Conservation (phyloP, 2,797 vertebrate species). For the Tragelaphus oryx region DNA sequence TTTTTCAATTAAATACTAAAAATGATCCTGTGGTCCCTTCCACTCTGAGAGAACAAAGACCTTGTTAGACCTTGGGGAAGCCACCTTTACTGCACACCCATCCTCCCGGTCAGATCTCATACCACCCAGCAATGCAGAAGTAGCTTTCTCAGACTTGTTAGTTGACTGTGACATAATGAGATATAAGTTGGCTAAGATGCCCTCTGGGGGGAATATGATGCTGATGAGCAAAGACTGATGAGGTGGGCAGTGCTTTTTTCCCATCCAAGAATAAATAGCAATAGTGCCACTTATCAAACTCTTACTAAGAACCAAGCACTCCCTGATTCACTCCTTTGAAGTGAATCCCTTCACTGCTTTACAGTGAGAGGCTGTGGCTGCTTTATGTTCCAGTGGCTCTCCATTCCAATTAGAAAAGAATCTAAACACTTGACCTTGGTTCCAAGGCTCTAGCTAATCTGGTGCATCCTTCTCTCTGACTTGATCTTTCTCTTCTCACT, state of each 20-base stretch:
- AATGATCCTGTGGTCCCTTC: not conserved
- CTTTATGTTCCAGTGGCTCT: not conserved
- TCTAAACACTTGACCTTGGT: not conserved
- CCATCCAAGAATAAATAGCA: not conserved
- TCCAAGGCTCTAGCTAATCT: not conserved
- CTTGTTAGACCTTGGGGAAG: not conserved
- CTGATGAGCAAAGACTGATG: not conserved
- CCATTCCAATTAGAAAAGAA: not conserved
- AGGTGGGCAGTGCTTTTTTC: not conserved
- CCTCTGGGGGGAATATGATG: not conserved
- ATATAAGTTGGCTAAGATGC: not conserved
- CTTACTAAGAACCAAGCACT: not conserved
- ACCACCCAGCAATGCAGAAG: not conserved
- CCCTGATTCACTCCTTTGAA: not conserved
- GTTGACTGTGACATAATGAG: not conserved
- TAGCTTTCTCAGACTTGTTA: not conserved
- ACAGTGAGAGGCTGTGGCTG: not conserved
- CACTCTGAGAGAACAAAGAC: not conserved
- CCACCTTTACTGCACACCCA: not conserved
- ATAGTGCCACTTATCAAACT: not conserved
- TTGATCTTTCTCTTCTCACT: not conserved
- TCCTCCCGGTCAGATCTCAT: not conserved
- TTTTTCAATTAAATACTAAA: not conserved
- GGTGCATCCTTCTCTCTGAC: not conserved
- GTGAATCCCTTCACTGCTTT: not conserved